Evolutionary conservation across 30 jellyfish, hydroid and myxozoan species (phyloP).

Genomic region (Hydractinia echinata): DNA sequence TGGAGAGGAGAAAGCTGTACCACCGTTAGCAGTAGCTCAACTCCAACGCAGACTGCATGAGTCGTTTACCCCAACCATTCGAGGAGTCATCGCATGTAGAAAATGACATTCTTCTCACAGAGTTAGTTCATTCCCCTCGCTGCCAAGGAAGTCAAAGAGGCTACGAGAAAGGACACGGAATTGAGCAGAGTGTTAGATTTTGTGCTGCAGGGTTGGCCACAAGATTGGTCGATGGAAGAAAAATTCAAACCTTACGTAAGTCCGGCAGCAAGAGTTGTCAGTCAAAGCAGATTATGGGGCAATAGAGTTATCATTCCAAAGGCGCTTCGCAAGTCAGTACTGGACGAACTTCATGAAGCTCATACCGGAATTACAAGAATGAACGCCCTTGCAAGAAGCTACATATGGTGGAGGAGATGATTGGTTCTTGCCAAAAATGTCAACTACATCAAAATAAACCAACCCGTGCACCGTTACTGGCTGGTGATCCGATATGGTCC

Average conservation of each 20-base stretch:
- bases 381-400: conserved; percentile 5
- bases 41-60: too few species aligned
- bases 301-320: background rate
- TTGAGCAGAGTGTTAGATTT: conserved; percentile 15
- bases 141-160: background rate
- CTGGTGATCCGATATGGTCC: conserved; percentile 3
- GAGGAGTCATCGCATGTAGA: background rate
- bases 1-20: too few species aligned
- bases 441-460: conserved; percentile 8
- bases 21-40: too few species aligned
- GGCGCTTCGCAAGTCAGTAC: background rate
- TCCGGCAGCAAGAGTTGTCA: background rate
- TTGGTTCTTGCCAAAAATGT: background rate
- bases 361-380: background rate
- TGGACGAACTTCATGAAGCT: background rate
- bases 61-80: too few species aligned
- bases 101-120: too few species aligned
- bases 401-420: conserved; percentile 3
- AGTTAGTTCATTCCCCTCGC: conserved; percentile 22
- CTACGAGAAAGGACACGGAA: conserved; percentile 21
- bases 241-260: background rate
- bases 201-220: conserved; percentile 28
- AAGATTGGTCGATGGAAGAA: background rate
- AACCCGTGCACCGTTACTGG: background rate
- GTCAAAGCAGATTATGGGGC: conserved; percentile 4